A percentile compares a stretch with the other conserved stretches of the same genome.
Conservation (phyloP, 2,113 vertebrate species). For the Macroglossus sobrinus region DNA sequence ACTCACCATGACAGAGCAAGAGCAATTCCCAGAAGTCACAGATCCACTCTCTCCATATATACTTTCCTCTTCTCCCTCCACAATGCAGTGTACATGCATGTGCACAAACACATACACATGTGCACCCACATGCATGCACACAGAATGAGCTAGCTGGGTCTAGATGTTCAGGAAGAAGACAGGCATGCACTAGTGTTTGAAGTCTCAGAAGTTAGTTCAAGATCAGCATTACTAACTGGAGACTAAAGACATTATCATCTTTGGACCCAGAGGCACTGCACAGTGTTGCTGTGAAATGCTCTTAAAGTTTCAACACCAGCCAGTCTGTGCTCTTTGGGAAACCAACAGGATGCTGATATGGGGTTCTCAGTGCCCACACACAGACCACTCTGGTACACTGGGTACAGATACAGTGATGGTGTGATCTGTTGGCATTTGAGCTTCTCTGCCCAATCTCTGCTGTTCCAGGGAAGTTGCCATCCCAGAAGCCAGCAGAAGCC, state of each 20-base stretch:
- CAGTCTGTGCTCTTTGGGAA: not conserved
- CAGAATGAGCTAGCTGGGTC: not conserved
- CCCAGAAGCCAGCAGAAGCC: not conserved
- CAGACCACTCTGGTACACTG: accelerated
- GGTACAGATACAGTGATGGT: not conserved
- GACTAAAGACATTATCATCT: not conserved
- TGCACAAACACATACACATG: accelerated
- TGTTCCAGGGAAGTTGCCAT: not conserved
- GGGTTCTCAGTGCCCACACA: not conserved
- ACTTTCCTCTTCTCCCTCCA: not conserved
- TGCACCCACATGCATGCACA: accelerated
- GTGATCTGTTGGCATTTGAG: not conserved
- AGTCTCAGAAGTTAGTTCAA: not conserved
- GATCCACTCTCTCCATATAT: not conserved
- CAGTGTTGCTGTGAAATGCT: not conserved
- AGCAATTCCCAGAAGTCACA: not conserved
- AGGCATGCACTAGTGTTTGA: not conserved
- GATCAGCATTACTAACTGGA: not conserved
- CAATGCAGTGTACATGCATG: not conserved
- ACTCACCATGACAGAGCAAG: not conserved
- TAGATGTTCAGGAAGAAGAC: not conserved
- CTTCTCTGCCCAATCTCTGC: not conserved
- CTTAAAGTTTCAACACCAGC: not conserved
- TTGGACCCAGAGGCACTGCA: not conserved
- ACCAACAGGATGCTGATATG: not conserved